phyloP scores from a whole-genome alignment of 2,797 vertebrate genomes.

The Pyrrhura leucotis region DNA sequence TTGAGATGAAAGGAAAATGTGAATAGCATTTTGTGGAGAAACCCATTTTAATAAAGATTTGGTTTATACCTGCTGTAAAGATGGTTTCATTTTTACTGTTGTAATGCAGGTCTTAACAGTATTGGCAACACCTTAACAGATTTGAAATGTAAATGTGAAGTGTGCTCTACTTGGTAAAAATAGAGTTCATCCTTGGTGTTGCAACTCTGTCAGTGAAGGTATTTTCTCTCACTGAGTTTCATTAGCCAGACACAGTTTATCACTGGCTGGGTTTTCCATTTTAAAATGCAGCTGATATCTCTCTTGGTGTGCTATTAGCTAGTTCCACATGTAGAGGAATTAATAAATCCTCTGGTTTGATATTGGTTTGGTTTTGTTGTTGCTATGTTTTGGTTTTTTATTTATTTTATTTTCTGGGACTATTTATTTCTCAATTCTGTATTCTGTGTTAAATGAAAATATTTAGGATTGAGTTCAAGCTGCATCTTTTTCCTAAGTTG shows the following conservation, averaged over 20 bases:
- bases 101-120: not conserved
- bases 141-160: not conserved
- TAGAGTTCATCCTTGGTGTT: not conserved
- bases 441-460: not conserved
- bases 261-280: not conserved
- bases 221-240: not conserved
- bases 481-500: not conserved
- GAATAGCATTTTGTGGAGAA: not conserved
- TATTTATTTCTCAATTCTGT: not conserved
- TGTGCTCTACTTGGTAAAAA: conserved; percentile 1
- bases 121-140: not conserved
- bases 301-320: not conserved
- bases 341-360: not conserved
- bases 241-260: not conserved
- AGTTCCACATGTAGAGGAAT: not conserved
- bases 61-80: not conserved
- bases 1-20: not conserved
- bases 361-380: not conserved
- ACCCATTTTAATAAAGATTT: not conserved
- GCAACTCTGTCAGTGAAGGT: not conserved
- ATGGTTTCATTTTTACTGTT: not conserved
- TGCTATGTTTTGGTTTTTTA: not conserved
- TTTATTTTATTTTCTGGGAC: not conserved
- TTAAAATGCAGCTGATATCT: not conserved
- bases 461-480: not conserved